Conservation (phyloP, 1,140 invertebrate genomes). For the Cydia splendana region DNA sequence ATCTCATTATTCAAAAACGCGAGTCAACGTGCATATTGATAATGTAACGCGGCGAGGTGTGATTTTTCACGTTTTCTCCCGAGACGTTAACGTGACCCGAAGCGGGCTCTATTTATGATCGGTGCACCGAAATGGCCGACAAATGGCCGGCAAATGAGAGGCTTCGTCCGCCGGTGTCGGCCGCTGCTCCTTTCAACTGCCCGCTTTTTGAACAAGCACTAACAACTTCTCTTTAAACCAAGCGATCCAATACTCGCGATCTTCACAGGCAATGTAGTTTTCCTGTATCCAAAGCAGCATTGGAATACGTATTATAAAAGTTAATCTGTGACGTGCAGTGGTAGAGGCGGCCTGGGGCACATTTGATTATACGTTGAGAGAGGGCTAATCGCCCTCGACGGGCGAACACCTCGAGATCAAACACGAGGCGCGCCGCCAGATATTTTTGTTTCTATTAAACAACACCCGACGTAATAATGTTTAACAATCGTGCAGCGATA, state of each 20-base stretch:
- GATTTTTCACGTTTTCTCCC: constrained; percentile 76
- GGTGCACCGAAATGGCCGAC: constrained; percentile 77
- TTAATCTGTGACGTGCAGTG: constrained; percentile 38
- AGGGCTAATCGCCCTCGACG: constrained; percentile 77
- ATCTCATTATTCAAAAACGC: constrained; percentile 31
- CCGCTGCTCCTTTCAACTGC: constrained; percentile 59
- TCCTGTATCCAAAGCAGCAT: constrained; percentile 37
- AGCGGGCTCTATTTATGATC: constrained; percentile 77
- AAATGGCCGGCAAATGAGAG: constrained; percentile 79
- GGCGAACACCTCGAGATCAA: constrained; percentile 79
- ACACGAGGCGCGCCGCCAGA: constrained; percentile 79
- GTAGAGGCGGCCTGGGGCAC: constrained; percentile 67
- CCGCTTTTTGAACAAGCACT: constrained; percentile 50
- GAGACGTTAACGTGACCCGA: constrained; percentile 74
- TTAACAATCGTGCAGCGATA: constrained; percentile 79
- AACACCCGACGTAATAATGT: constrained; percentile 80
- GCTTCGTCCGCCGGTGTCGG: constrained; percentile 71
- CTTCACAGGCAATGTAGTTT: not conserved
- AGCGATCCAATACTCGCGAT: constrained; percentile 46
- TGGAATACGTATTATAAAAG: constrained; percentile 40
- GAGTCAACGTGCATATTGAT: constrained; percentile 41
- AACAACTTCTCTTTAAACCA: not conserved
- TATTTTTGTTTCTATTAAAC: constrained; percentile 81
- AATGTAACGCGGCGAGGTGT: constrained; percentile 73
- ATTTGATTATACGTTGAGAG: constrained; percentile 79